phyloP scores from a whole-genome alignment of 2,888 invertebrate genomes.

The Adelognathus sp. region DNA sequence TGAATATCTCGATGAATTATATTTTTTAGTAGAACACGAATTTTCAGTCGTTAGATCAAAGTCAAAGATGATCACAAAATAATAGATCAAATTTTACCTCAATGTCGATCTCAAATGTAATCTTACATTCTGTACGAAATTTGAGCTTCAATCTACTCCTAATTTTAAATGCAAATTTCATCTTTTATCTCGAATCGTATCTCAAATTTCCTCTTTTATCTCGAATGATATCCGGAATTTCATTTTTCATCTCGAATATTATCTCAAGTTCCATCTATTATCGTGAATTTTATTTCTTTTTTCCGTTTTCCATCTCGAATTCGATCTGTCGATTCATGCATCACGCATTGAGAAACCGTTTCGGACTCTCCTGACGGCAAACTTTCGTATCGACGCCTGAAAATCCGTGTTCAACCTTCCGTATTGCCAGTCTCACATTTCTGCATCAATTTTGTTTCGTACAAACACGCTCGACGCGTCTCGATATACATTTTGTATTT shows the following conservation, averaged over 20 bases:
- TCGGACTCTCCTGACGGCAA: background rate
- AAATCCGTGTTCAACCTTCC: background rate
- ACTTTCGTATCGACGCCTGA: background rate
- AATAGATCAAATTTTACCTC: background rate
- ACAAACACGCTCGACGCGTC: background rate
- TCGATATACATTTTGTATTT: background rate
- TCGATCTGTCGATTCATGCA: no score
- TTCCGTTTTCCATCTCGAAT: no score
- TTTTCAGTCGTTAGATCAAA: background rate
- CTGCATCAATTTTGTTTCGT: background rate
- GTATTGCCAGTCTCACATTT: background rate
- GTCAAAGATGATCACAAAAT: background rate
- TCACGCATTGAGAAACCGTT: no score
- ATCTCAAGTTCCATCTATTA: no score
- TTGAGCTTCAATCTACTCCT: no score
- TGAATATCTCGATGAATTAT: constrained; percentile 37
- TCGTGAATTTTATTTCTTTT: no score
- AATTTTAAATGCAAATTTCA: no score
- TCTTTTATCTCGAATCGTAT: background rate
- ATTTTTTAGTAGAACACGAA: background rate
- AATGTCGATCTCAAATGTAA: background rate
- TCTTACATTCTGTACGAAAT: background rate
- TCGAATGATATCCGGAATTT: background rate
- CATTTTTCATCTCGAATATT: background rate
- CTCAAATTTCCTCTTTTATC: background rate